Base-by-base conservation (phyloP, 2,888 invertebrate species). In the Dexiosoma caninum region DNA sequence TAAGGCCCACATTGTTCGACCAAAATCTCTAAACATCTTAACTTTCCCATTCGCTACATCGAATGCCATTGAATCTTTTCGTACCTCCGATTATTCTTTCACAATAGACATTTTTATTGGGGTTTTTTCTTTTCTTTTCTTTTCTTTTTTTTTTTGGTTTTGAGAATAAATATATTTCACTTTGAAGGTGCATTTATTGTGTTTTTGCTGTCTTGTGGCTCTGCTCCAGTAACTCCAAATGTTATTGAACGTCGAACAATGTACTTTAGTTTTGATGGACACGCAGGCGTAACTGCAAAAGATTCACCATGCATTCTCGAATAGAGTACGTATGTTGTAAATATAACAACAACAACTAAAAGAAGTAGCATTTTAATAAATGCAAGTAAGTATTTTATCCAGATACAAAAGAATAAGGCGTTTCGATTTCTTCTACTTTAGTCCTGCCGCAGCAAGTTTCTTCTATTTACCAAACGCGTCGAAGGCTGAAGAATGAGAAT, bases 241-340 rank as follows among this genome's bases (percentile, higher is more conserved):
- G 9, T 27, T 16, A 37, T 12, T 27, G 49, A 42, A 42, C 14
- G 8, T 30, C n/a, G 44, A 44, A 67, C 35, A 42, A 53, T 67
- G 53, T 76, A 66, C 53, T 80, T 80, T 46, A 66, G 35, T 53
- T 72, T 80, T 80, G 78, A 82, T 80, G 77, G 82, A 83, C 82
- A 83, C 72, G 75, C 82, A 80, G 82, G 82, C 72, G 81, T 81
- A 81, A 78, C 81, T 66, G 76, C 70, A 78, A 75, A 80, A 60
- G 70, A 46, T 46, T 16, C 5, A 21, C 42, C 37, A 64, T 77
- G 49, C 40, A 40, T 51, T 42, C 14, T 42, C 2, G 30, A 60
- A 64, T 55, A 66, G 46, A 37, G 32, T 53, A 46, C 16, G 27
- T 5, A 6, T 27, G 6, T 27, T 6, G 27, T 27, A 27, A n/a